phyloP scores from a whole-genome alignment of 23 tunicate species.

The Halocynthia aurantium region DNA sequence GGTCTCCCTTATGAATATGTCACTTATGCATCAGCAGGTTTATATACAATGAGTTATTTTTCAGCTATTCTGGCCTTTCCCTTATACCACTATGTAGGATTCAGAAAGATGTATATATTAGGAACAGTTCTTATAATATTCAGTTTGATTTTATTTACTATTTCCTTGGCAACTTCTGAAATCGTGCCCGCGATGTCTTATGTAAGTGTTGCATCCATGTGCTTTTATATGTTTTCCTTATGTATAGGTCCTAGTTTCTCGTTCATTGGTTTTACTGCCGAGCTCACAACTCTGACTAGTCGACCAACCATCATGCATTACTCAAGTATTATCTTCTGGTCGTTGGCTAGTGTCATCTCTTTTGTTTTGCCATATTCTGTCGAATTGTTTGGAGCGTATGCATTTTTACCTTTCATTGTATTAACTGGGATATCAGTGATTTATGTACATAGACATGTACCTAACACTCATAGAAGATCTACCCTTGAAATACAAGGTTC shows the following conservation, averaged over 20 bases:
- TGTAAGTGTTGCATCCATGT: slow-evolving; percentile 17
- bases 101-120: slow-evolving; percentile 6
- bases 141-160: slow-evolving; percentile 8
- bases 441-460: too few relatives aligned
- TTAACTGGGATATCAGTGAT: neutral
- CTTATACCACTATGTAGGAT: slow-evolving; percentile 7
- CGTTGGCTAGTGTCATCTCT: slow-evolving; percentile 13
- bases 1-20: slow-evolving; percentile 4
- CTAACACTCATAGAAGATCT: too few relatives aligned
- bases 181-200: slow-evolving; percentile 12
- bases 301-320: slow-evolving; percentile 33
- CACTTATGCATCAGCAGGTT: slow-evolving; percentile 8
- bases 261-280: slow-evolving; percentile 27
- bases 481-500: too few relatives aligned
- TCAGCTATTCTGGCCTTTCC: neutral
- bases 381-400: slow-evolving; percentile 22
- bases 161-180: slow-evolving; percentile 11
- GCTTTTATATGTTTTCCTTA: slow-evolving; percentile 7
- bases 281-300: slow-evolving; percentile 24
- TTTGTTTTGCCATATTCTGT: slow-evolving; percentile 39
- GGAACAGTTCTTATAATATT: slow-evolving; percentile 4
- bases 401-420: slow-evolving; percentile 29
- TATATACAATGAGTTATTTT: neutral
- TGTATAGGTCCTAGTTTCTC: slow-evolving; percentile 9
- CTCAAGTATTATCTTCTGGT: slow-evolving; percentile 24